A percentile compares a stretch with the other conserved stretches of the same genome.
These are phyloP conservation scores for Philaethria dido DNA, from an alignment of 2,888 invertebrate species.

Conservation along the genomic window DNA sequence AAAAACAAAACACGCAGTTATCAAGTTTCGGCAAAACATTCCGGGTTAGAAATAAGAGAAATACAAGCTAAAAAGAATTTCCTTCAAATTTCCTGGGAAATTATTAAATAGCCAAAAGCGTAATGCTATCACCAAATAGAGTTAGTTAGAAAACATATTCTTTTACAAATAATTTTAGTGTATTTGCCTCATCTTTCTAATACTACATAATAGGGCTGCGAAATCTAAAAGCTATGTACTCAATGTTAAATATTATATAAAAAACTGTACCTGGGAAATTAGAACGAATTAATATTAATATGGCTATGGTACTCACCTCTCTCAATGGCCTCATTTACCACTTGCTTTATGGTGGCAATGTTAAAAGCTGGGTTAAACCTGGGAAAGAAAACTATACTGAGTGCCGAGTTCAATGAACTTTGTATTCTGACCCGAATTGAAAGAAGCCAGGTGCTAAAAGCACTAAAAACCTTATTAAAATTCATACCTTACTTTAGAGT, in stretches of 20 bases:
- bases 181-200: not conserved
- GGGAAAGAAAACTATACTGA: slow-evolving; percentile 62
- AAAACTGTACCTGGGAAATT: slow-evolving; percentile 41
- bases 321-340: slow-evolving; percentile 96
- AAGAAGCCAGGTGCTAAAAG: not conserved
- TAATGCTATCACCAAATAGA: slow-evolving; percentile 1
- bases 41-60: slow-evolving; percentile 9
- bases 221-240: slow-evolving; percentile 1
- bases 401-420: slow-evolving; percentile 6
- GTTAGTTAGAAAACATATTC: not conserved
- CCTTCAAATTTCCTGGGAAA: not conserved
- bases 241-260: slow-evolving; percentile 6
- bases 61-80: slow-evolving; percentile 3
- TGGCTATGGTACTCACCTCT: slow-evolving; percentile 87
- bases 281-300: slow-evolving; percentile 23
- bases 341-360: slow-evolving; percentile 96
- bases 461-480: not conserved
- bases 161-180: not conserved
- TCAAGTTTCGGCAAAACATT: slow-evolving; percentile 17
- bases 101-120: slow-evolving; percentile 10
- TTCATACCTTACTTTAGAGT: no score
- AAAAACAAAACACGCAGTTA: not conserved
- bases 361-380: slow-evolving; percentile 97
- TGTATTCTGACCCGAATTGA: slow-evolving; percentile 5
- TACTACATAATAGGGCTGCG: not conserved